These are phyloP conservation scores for Nomada ferruginata DNA, from an alignment of 2,888 invertebrate genomes.

Conservation along the genomic window DNA sequence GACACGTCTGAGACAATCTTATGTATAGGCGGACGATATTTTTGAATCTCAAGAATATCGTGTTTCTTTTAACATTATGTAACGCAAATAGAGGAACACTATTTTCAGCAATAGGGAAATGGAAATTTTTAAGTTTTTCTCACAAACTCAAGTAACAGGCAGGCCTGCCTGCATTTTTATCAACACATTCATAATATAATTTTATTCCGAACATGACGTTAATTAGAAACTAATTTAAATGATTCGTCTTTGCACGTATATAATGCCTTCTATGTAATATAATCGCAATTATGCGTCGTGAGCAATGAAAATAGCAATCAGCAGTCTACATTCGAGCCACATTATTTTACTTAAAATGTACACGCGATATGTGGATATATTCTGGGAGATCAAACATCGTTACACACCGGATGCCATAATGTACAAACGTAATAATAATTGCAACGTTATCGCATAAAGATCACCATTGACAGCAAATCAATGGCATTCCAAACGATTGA, in stretches of 20 bases:
- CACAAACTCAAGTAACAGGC: not conserved
- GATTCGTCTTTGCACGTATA: too few species aligned
- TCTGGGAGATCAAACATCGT: not conserved
- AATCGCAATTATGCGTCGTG: not conserved
- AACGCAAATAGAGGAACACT: slow-evolving; percentile 8
- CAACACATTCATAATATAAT: too few species aligned
- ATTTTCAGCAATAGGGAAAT: slow-evolving; percentile 15
- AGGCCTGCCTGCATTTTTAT: not conserved
- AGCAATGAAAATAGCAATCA: not conserved
- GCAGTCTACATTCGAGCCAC: not conserved
- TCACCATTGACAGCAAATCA: not conserved
- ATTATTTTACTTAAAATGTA: not conserved
- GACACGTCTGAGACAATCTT: not conserved
- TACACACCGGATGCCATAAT: not conserved
- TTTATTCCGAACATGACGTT: not conserved
- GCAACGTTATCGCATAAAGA: not conserved
- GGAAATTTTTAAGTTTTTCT: not conserved
- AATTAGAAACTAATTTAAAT: not conserved
- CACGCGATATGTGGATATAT: not conserved
- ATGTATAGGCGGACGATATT: not conserved
- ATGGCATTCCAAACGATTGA: not conserved
- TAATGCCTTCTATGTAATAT: not conserved
- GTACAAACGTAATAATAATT: not conserved
- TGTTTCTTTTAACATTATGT: slow-evolving; percentile 1
- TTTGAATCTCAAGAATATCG: not conserved